Evolutionary conservation across 2,888 invertebrate genomes (phyloP).

Genomic region (Crepidodera aurea): DNA sequence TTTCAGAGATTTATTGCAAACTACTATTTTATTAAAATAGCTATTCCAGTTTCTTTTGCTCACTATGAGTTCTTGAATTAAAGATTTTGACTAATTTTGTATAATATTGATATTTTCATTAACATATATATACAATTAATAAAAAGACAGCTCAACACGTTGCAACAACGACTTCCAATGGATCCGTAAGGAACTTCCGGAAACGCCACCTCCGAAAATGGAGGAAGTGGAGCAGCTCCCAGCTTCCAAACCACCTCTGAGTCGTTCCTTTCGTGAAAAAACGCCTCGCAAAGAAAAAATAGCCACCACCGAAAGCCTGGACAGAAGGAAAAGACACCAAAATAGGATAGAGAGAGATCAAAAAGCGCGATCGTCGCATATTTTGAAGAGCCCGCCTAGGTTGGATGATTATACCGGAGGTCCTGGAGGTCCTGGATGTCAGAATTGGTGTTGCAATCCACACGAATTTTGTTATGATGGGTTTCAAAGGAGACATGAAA

Average conservation of each 20-base stretch:
- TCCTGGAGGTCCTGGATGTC: conserved; percentile 44
- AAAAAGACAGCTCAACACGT: conserved; percentile 70
- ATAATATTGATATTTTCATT: too few relatives aligned
- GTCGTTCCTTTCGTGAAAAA: conserved; percentile 48
- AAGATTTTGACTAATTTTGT: too few relatives aligned
- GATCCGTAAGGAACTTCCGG: conserved; percentile 63
- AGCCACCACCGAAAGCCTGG: conserved; percentile 63
- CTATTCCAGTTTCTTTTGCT: too few relatives aligned
- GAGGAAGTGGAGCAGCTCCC: conserved; percentile 45
- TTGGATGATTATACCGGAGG: conserved; percentile 53
- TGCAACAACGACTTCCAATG: conserved; percentile 76
- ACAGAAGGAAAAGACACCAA: conserved; percentile 62
- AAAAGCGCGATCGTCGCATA: conserved; percentile 69
- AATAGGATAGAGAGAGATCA: conserved; percentile 68
- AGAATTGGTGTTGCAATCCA: conserved; percentile 57
- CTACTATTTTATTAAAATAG: too few relatives aligned
- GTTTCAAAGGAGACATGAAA: conserved; percentile 68
- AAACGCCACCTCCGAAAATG: conserved; percentile 50
- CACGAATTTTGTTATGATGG: conserved; percentile 64
- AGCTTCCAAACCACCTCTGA: conserved; percentile 54
- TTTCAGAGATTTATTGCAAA: too few relatives aligned
- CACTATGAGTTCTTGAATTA: too few relatives aligned
- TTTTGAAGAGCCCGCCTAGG: conserved; percentile 58
- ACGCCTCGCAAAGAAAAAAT: conserved; percentile 52
- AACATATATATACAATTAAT: too few relatives aligned